These are phyloP conservation scores for Triplophysa rosa DNA, from an alignment of 2,113 vertebrate genomes.

Conservation along the genomic window DNA sequence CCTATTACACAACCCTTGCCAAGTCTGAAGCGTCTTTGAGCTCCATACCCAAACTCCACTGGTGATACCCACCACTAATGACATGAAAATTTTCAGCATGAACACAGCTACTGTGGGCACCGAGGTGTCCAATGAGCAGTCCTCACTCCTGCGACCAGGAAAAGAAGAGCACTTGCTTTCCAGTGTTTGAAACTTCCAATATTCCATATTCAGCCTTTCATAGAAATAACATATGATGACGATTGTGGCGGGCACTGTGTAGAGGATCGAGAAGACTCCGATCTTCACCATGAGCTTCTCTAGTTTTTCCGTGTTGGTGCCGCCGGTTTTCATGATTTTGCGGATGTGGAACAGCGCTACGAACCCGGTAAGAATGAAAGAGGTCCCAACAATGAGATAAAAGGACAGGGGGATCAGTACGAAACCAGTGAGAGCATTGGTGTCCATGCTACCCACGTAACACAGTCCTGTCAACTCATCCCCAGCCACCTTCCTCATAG, in stretches of 20 bases:
- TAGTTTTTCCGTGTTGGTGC: constrained; percentile 87
- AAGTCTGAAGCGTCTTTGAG: constrained; percentile 88
- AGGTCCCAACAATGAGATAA: constrained; percentile 84
- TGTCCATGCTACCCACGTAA: constrained; percentile 82
- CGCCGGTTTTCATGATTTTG: constrained; percentile 85
- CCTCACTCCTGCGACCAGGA: constrained; percentile 69
- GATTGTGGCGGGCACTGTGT: constrained; percentile 74
- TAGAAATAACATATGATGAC: constrained; percentile 86
- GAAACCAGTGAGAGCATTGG: constrained; percentile 77
- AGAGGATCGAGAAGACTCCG: constrained; percentile 86
- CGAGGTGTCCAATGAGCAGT: constrained; percentile 80
- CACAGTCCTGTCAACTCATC: constrained; percentile 86
- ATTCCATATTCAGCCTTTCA: constrained; percentile 82
- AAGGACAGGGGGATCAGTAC: constrained; percentile 84
- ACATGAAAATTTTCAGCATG: constrained; percentile 91
- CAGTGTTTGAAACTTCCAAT: constrained; percentile 78
- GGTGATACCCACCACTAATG: constrained; percentile 87
- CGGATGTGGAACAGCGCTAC: constrained; percentile 89
- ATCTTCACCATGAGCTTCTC: constrained; percentile 91
- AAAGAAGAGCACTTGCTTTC: constrained; percentile 72
- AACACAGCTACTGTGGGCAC: constrained; percentile 85
- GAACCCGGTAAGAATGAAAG: constrained; percentile 85
- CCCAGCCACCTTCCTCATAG: constrained; percentile 84
- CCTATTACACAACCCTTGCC: constrained; percentile 84
- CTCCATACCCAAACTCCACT: constrained; percentile 91